These are phyloP conservation scores for Schizopygopsis pylzovi DNA, from an alignment of 2,797 vertebrate genomes.

Conservation along the genomic window DNA sequence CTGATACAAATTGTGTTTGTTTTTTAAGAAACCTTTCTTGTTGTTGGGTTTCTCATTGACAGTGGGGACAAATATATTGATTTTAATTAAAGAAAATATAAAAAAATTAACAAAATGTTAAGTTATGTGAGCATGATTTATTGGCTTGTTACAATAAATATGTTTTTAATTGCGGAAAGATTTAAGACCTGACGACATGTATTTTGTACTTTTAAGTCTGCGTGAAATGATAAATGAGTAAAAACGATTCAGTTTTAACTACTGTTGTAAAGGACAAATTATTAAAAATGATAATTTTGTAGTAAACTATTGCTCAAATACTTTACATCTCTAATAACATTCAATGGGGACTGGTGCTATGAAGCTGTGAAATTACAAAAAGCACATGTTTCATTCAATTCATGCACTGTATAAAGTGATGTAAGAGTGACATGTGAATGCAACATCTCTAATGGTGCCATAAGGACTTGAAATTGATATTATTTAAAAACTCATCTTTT, in stretches of 20 bases:
- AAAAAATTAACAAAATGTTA: not conserved
- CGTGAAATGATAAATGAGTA: not conserved
- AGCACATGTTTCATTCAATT: not conserved
- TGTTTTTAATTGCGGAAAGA: not conserved
- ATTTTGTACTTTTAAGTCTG: not conserved
- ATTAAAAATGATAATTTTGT: not conserved
- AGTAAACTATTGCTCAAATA: not conserved
- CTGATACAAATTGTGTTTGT: too few relatives aligned
- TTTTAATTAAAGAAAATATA: too few relatives aligned
- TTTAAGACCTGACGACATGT: not conserved
- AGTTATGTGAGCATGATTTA: not conserved
- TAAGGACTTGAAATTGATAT: not conserved
- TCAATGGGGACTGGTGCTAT: not conserved
- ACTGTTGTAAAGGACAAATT: not conserved
- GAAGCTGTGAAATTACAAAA: not conserved
- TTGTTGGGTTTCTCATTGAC: not conserved
- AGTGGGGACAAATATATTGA: too few relatives aligned
- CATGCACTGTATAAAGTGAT: not conserved
- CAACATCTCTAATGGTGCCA: not conserved
- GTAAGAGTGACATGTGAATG: not conserved
- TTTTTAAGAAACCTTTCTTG: not conserved
- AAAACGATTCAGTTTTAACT: not conserved
- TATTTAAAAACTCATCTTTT: not conserved
- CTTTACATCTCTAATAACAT: not conserved
- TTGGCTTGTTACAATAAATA: not conserved